Base-by-base conservation (phyloP, 1,140 invertebrate genomes). In the Elysia chlorotica region DNA sequence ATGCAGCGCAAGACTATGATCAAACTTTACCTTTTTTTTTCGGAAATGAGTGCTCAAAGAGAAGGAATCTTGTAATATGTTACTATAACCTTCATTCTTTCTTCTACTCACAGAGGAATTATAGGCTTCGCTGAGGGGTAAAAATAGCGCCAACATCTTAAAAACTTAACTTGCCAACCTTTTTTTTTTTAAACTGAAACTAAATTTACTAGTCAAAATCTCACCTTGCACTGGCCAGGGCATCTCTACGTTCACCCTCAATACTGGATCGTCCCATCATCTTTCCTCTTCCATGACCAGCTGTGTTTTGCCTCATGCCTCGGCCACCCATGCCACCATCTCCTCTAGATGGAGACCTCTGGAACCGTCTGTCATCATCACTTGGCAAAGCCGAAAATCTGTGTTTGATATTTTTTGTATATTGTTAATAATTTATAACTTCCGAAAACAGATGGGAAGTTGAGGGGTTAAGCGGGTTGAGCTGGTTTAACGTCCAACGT, bases 151-250 rank as follows among this genome's bases (percentile, higher is more conserved):
- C n/a, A n/a, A n/a, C n/a, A n/a, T n/a, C n/a, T n/a, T n/a, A n/a
- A n/a, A n/a, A n/a, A n/a, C n/a, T n/a, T n/a, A n/a, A n/a, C n/a
- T n/a, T n/a, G n/a, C n/a, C n/a, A n/a, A n/a, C n/a, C n/a, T n/a
- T n/a, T n/a, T n/a, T n/a, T n/a, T n/a, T n/a, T n/a, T n/a, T n/a
- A n/a, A n/a, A n/a, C n/a, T n/a, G n/a, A n/a, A n/a, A n/a, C n/a
- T n/a, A n/a, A n/a, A n/a, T n/a, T n/a, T n/a, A n/a, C n/a, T n/a
- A n/a, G n/a, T n/a, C n/a, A n/a, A n/a, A n/a, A n/a, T 35, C 68
- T 75, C 74, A 82, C 82, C 82, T 84, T 23, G 79, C 79, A 74
- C 78, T 82, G 48, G 82, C 81, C 23, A 85, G 33, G 36, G 81
- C 82, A 31, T 77, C 72, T 69, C 83, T 81, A 56, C 81, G 78